Base-by-base conservation (phyloP, 2,113 vertebrate species). In the Ranitomeya variabilis region DNA sequence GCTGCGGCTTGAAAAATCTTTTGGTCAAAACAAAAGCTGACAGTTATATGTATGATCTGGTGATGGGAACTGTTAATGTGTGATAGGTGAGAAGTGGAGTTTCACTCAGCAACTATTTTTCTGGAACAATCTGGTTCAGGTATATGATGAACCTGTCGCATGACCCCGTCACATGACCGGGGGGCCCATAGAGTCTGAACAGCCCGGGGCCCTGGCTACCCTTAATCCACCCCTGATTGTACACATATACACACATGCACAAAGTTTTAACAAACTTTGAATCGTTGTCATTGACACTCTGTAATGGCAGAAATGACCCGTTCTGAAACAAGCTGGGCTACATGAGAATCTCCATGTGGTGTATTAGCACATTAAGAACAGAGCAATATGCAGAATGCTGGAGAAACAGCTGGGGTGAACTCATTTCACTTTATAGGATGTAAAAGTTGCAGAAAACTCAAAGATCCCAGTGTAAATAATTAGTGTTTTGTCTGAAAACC, bases 361-460 rank as follows among this genome's bases (percentile, higher is more conserved):
- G 18, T 57, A 85, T 89, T 89, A 85, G 51, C 87, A 89, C 84
- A 78, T 89, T 78, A 84, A 74, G 81, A 52, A 23, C 74, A 79
- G n/a, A 55, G 14, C 1, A 85, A 84, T 78, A 45, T 79, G 62
- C 19, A 18, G n/a, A 78, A 64, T 26, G 16, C 9, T 74, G 51
- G 59, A 85, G 26, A 79, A 60, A 78, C 73, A 78, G 73, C 81
- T 84, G 73, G 51, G 64, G 37, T 85, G 23, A 64, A 78, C 21
- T 67, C 11, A 85, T 84, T 84, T 71, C 21, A 83, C 37, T 89
- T 89, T 79, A 89, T 52, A 54, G 81, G 66, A 85, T 67, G 59
- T 88, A 85, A 89, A 85, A 85, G 59, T 89, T 89, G 60, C 23
- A 57, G 71, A 69, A 82, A 85, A 79, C 62, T 55, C 73, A 66